Evolutionary conservation across 1,140 invertebrate genomes (phyloP).

Genomic region (Heliothis virescens): DNA sequence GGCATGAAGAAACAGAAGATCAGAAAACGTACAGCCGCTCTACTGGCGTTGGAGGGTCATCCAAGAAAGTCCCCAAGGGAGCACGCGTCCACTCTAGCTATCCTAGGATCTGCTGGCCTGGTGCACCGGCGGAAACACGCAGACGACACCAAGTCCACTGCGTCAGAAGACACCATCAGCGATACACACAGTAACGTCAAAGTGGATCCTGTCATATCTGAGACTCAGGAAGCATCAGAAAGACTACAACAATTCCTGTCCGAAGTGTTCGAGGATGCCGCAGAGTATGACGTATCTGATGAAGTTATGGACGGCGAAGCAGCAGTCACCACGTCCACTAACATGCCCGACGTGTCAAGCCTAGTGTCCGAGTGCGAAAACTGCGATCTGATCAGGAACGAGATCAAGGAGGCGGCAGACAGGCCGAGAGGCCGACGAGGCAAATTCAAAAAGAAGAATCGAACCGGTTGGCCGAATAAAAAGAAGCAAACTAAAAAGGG

Average conservation of each 20-base stretch:
- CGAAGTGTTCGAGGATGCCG: conserved; percentile 80
- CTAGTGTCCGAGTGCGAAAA: conserved; percentile 78
- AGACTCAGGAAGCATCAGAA: conserved; percentile 76
- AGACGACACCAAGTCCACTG: conserved; percentile 82
- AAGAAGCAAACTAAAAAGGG: conserved; percentile 72
- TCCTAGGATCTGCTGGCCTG: conserved; percentile 89
- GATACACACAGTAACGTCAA: conserved; percentile 74
- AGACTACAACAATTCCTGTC: conserved; percentile 80
- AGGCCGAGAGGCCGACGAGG: conserved; percentile 64
- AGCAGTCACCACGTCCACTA: conserved; percentile 67
- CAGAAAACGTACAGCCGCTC: conserved; percentile 68
- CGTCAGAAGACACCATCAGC: conserved; percentile 81
- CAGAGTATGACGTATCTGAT: conserved; percentile 78
- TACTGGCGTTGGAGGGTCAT: conserved; percentile 85
- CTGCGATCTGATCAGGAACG: conserved; percentile 78
- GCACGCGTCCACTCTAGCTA: conserved; percentile 93
- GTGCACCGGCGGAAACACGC: conserved; percentile 85
- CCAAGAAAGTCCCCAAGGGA: conserved; percentile 94
- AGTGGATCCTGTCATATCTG: conserved; percentile 71
- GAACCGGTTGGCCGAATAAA: conserved; percentile 84
- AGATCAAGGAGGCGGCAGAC: conserved; percentile 69
- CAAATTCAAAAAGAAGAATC: conserved; percentile 85
- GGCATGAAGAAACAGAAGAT: conserved; percentile 81
- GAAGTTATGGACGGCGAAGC: conserved; percentile 72
- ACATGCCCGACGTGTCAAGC: conserved; percentile 74